These are phyloP conservation scores for Meteorus colon DNA, from an alignment of 2,888 invertebrate genomes.

Conservation along the genomic window DNA sequence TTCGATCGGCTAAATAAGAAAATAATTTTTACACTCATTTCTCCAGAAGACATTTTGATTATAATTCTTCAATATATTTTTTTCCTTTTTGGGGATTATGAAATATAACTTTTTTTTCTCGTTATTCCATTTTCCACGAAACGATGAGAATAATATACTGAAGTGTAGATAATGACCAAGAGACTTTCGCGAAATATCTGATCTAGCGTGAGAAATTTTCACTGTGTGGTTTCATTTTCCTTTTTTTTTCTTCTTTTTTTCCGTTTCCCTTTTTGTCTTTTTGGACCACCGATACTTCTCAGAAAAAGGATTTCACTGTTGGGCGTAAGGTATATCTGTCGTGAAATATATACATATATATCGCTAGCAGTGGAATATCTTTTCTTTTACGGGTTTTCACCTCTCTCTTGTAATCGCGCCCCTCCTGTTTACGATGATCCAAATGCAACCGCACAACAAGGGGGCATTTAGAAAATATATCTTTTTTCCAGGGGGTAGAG, in stretches of 20 bases:
- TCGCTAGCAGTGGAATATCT: neutral
- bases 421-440: neutral
- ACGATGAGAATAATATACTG: neutral
- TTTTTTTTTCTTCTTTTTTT: constrained; percentile 10
- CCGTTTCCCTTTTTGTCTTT: neutral
- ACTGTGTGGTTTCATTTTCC: constrained; percentile 21
- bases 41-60: too few species aligned
- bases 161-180: neutral
- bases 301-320: constrained; percentile 27
- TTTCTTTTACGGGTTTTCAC: constrained; percentile 1
- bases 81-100: neutral
- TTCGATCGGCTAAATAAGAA: too few species aligned
- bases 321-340: constrained; percentile 1
- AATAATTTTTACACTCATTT: too few species aligned
- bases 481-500: neutral
- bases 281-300: neutral
- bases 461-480: constrained; percentile 14
- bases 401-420: neutral
- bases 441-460: constrained; percentile 18
- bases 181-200: constrained; percentile 30
- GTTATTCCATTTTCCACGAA: constrained; percentile 12
- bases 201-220: constrained; percentile 38
- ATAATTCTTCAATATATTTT: too few species aligned
- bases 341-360: neutral
- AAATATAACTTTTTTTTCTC: constrained; percentile 7